Conservation (phyloP, 23 tunicate species). For the Styela plicata region DNA sequence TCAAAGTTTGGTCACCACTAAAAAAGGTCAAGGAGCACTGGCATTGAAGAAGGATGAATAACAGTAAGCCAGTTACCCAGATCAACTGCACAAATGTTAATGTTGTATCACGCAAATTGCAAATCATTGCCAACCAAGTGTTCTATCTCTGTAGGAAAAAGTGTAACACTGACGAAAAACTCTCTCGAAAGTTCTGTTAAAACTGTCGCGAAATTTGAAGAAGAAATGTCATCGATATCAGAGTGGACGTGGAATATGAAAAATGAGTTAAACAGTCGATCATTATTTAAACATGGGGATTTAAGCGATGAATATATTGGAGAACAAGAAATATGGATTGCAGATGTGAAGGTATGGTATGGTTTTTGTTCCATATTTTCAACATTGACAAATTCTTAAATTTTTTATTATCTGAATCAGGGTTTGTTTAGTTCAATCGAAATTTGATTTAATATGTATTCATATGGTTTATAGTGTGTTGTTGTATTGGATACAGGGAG, state of each 20-base stretch:
- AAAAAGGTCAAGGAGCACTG: too few species aligned
- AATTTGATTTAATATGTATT: too few species aligned
- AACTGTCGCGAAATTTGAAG: neutral
- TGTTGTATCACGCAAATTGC: neutral
- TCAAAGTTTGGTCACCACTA: too few species aligned
- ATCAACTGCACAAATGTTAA: too few species aligned
- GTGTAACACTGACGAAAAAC: constrained; percentile 21
- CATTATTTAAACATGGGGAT: constrained; percentile 16
- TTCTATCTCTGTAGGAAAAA: constrained; percentile 20
- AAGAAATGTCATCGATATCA: constrained; percentile 9
- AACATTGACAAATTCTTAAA: neutral
- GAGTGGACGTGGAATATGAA: constrained; percentile 20
- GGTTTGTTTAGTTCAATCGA: too few species aligned
- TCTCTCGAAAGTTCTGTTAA: constrained; percentile 8
- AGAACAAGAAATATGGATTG: constrained; percentile 25
- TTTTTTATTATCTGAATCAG: too few species aligned
- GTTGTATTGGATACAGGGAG: too few species aligned
- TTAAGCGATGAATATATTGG: neutral
- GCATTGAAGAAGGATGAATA: too few species aligned
- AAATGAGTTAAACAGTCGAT: constrained; percentile 10
- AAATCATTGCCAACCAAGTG: neutral
- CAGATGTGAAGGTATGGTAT: constrained; percentile 14
- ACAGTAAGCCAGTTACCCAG: too few species aligned
- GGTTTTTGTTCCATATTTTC: neutral
- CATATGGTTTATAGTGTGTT: too few species aligned